A percentile compares a stretch with the other conserved stretches of the same genome.
Conservation (phyloP, 1,140 invertebrate genomes). For the Drosophila insularis region DNA sequence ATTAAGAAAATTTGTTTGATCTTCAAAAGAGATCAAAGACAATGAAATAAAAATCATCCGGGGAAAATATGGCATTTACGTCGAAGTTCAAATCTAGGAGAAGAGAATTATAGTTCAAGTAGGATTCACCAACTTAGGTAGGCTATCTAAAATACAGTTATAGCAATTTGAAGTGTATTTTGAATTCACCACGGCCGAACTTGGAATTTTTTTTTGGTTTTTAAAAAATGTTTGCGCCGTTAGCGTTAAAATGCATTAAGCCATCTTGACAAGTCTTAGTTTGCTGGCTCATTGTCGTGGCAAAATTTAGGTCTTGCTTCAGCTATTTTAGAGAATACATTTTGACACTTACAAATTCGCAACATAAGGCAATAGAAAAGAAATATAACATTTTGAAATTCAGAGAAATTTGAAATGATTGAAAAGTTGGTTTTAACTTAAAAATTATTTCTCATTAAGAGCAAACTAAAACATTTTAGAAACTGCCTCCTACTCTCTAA, state of each 20-base stretch:
- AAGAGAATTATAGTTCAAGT: too few relatives aligned
- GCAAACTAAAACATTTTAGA: slow-evolving; percentile 37
- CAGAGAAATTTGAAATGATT: background rate
- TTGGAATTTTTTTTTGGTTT: slow-evolving; percentile 19
- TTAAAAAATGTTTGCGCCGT: slow-evolving; percentile 46
- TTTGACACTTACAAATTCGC: background rate
- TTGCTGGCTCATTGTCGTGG: slow-evolving; percentile 10
- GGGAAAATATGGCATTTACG: too few relatives aligned
- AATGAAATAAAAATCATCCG: too few relatives aligned
- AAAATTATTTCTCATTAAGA: background rate
- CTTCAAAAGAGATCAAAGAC: too few relatives aligned
- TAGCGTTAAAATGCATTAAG: slow-evolving; percentile 70
- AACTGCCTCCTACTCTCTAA: slow-evolving; percentile 4
- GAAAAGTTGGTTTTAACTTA: background rate
- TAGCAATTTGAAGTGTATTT: background rate
- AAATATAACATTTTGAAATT: too few relatives aligned
- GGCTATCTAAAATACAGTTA: too few relatives aligned
- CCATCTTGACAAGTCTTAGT: slow-evolving; percentile 41
- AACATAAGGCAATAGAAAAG: too few relatives aligned
- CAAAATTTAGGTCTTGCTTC: background rate
- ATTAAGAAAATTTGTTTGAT: too few relatives aligned
- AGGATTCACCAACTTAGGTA: too few relatives aligned
- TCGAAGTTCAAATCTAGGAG: too few relatives aligned
- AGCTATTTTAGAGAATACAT: too few relatives aligned
- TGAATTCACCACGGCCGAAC: background rate